Evolutionary conservation across 2,888 invertebrate genomes (phyloP), one percentile per base, ranked within the genome.

Genomic region (Pterostichus madidus): DNA sequence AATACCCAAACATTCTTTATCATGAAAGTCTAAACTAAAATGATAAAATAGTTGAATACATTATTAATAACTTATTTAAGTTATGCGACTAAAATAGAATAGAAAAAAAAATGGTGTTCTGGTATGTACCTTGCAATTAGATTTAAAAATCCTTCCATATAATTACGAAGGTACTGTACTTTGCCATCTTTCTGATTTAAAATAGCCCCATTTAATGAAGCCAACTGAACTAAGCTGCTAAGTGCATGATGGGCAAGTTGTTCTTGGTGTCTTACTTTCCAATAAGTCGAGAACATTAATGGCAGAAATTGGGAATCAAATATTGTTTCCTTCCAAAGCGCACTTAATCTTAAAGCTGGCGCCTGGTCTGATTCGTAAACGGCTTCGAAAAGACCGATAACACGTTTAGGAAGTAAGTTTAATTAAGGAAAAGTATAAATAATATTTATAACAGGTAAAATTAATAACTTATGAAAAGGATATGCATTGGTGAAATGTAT

Each of bases 221-320:
- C 94, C 83, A 98, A 90, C 88, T 97, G 97, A 8, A 95, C 94
- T 64, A 98, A 91, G 89, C 97, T 97, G 78, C 93, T 95, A 83
- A 97, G 90, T 0, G 96, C 95, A 84, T 95, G 95, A 88, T 95
- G 95, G 7, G 95, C 93, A 86, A 97, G 91, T 61, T 95, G 93
- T 24, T 94, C 94, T 87, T 94, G 93, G 61, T 93, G 92, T 68
- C 97, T 92, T 5, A 97, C 94, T 90, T 96, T 95, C 92, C 95
- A 94, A 89, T 97, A 97, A 46, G 96, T 91, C 88, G 94, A 94
- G 88, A 96, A 97, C 90, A 97, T 95, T 52, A 97, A 89, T n/a
- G 94, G 92, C 71, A 96, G 89, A 13, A 97, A 90, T 84, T 93
- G 92, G 2, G 95, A 94, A 87, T 96, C 94, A 85, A 96, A 91